Conservation (phyloP, 2,113 vertebrate genomes). For the Aspiorhynchus laticeps region DNA sequence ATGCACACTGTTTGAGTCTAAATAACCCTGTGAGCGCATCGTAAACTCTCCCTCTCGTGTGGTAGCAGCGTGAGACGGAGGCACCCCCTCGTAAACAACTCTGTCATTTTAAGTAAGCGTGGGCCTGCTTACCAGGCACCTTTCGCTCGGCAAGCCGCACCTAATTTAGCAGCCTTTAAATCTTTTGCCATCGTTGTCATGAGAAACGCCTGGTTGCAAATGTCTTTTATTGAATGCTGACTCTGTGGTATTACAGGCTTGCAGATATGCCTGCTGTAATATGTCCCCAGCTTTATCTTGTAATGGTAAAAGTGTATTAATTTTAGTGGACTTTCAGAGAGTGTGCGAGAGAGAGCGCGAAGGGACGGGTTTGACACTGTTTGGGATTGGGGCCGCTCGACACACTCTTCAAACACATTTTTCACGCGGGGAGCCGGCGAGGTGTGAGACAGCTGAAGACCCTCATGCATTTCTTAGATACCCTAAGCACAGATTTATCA, state of each 20-base stretch:
- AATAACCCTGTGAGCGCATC: conserved; percentile 75
- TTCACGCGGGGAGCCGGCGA: conserved; percentile 69
- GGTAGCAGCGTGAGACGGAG: conserved; percentile 64
- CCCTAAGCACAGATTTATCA: conserved; percentile 74
- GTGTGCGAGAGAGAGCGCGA: conserved; percentile 56
- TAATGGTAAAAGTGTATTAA: conserved; percentile 83
- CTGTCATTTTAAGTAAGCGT: conserved; percentile 82
- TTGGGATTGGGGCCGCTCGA: conserved; percentile 77
- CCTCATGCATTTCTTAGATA: conserved; percentile 70
- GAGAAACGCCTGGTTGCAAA: conserved; percentile 84
- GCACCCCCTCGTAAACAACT: conserved; percentile 77
- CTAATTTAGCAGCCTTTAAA: conserved; percentile 86
- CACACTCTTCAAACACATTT: conserved; percentile 70
- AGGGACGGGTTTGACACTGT: conserved; percentile 78
- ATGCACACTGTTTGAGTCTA: conserved; percentile 75
- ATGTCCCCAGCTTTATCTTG: conserved; percentile 82
- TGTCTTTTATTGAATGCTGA: conserved; percentile 86
- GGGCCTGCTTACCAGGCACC: conserved; percentile 81
- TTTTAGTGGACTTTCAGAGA: conserved; percentile 75
- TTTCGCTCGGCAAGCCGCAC: conserved; percentile 76
- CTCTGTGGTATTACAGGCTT: conserved; percentile 81
- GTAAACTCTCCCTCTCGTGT: conserved; percentile 71
- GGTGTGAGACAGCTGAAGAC: conserved; percentile 46
- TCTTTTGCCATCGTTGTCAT: conserved; percentile 79
- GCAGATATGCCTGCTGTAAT: conserved; percentile 81